Percentiles rank a stretch among this genome's conserved stretches.
phyloP scores from a whole-genome alignment of 1,140 invertebrate species.

The Dreissena polymorpha region DNA sequence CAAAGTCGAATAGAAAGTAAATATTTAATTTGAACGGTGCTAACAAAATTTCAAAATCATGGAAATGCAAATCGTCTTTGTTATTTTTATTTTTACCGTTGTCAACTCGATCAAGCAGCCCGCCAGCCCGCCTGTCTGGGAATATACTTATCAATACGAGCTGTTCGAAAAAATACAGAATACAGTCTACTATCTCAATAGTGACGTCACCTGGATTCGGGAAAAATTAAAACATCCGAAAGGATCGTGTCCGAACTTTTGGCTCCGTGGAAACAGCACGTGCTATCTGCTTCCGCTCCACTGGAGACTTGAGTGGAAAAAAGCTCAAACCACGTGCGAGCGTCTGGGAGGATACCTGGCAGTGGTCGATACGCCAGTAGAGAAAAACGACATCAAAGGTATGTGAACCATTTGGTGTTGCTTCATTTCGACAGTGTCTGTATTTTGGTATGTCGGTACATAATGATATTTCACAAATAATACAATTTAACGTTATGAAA shows the following conservation, averaged over 20 bases:
- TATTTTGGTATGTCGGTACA: too few species aligned
- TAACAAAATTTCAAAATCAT: too few species aligned
- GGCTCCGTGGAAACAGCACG: constrained; percentile 20
- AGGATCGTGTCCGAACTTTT: constrained; percentile 45
- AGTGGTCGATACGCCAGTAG: constrained; percentile 24
- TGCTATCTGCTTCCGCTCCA: constrained; percentile 47
- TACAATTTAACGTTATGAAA: too few species aligned
- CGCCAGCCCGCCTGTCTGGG: constrained; percentile 34
- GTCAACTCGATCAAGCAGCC: too few species aligned
- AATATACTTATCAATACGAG: constrained; percentile 37
- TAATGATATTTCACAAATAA: too few species aligned
- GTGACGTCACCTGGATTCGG: not conserved
- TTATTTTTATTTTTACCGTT: too few species aligned
- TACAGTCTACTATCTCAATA: constrained; percentile 1
- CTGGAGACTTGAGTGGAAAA: constrained; percentile 39
- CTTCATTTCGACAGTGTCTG: too few species aligned
- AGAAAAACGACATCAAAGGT: constrained; percentile 1
- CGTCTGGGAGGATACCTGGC: constrained; percentile 54
- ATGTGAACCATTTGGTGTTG: too few species aligned
- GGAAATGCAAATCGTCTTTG: too few species aligned
- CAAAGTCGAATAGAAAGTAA: too few species aligned
- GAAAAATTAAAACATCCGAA: constrained; percentile 5
- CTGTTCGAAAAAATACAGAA: constrained; percentile 26
- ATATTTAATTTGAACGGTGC: too few species aligned
- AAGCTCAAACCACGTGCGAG: constrained; percentile 53